Evolutionary conservation across 2,113 vertebrate genomes (phyloP).

Genomic region (Alouatta palliata): DNA sequence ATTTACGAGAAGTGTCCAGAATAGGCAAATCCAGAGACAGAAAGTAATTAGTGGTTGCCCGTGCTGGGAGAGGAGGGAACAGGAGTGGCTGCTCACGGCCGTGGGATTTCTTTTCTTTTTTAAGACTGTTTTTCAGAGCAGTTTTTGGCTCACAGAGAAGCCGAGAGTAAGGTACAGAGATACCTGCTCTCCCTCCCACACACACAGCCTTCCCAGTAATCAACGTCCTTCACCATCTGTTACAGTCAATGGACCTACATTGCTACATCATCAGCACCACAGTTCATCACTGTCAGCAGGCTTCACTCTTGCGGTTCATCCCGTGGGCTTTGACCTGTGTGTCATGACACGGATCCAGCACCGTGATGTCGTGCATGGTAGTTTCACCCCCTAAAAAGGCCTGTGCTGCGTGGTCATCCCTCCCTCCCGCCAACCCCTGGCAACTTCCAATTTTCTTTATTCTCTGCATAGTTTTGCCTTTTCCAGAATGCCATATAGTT

Average conservation of each 20-base stretch:
- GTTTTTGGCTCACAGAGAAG: background rate
- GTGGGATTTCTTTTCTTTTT: background rate
- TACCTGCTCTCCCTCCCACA: no score
- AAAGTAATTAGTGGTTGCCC: background rate
- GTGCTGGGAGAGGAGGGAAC: background rate
- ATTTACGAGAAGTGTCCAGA: background rate
- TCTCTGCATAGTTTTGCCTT: background rate
- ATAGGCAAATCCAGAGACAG: background rate
- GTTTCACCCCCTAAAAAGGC: background rate
- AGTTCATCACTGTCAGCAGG: no score
- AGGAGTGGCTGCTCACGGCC: background rate
- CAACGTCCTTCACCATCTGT: background rate
- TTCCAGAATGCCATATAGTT: background rate
- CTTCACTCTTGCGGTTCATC: no score
- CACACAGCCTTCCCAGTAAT: no score
- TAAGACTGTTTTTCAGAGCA: background rate
- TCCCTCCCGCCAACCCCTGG: no score
- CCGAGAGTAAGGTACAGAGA: background rate
- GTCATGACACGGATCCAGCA: background rate
- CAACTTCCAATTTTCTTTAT: background rate
- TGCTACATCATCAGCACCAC: rapidly evolving
- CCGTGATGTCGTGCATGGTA: background rate
- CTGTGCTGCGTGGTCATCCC: background rate
- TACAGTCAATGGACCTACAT: rapidly evolving
- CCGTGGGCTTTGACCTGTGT: background rate